A percentile compares a stretch with the other conserved stretches of the same genome.
These are phyloP conservation scores for Atta texana DNA, from an alignment of 1,140 invertebrate genomes.

Conservation along the genomic window DNA sequence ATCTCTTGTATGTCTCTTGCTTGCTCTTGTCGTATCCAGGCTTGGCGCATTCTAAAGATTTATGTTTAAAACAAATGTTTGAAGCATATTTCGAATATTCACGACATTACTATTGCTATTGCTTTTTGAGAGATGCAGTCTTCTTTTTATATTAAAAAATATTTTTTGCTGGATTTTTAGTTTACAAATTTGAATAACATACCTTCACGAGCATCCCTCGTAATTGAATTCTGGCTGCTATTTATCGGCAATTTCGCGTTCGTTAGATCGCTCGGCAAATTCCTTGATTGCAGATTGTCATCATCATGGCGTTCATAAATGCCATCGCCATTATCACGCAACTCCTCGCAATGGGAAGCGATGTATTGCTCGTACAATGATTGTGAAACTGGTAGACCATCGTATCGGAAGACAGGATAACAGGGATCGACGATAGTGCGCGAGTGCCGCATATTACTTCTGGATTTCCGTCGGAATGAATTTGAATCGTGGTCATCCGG, in stretches of 20 bases:
- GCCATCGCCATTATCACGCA: constrained; percentile 63
- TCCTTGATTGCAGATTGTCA: constrained; percentile 3
- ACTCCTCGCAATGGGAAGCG: constrained; percentile 79
- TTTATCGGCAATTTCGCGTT: constrained; percentile 16
- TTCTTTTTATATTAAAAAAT: neutral
- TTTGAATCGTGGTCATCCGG: constrained; percentile 82
- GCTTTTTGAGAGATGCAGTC: neutral
- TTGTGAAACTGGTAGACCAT: constrained; percentile 91
- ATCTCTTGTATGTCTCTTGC: constrained; percentile 86
- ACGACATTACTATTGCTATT: neutral
- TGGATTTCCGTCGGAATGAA: constrained; percentile 60
- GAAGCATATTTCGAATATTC: neutral
- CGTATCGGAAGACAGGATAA: constrained; percentile 91
- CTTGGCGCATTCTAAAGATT: constrained; percentile 21
- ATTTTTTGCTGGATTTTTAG: neutral
- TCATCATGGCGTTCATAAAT: constrained; percentile 4
- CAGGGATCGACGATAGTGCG: constrained; percentile 92
- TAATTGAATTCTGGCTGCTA: neutral
- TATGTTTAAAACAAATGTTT: constrained; percentile 16
- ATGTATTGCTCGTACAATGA: constrained; percentile 90
- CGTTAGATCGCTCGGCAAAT: constrained; percentile 8
- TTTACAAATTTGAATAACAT: constrained; percentile 10
- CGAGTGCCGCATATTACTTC: constrained; percentile 78
- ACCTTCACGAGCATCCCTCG: constrained; percentile 16
- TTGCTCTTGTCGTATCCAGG: constrained; percentile 78